A percentile compares a stretch with the other conserved stretches of the same genome.
These are phyloP conservation scores for Phylloscopus whistleri DNA, from an alignment of 2,113 vertebrate species.

Conservation along the genomic window DNA sequence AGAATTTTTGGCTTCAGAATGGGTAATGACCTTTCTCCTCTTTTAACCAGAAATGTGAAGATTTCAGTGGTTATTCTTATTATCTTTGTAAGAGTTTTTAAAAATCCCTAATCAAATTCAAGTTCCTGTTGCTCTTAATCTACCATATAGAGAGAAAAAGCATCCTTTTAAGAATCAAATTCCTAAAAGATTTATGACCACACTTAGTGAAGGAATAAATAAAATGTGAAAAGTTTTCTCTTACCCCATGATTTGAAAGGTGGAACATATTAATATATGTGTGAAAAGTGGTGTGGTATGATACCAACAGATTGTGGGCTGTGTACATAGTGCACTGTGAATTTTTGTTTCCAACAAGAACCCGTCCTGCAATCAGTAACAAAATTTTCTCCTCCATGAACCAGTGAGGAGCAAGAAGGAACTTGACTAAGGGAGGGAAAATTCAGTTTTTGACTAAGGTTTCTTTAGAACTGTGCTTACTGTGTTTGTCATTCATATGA, in stretches of 20 bases:
- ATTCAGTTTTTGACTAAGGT: not conserved
- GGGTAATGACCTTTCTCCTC: not conserved
- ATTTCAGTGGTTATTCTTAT: not conserved
- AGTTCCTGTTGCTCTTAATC: not conserved
- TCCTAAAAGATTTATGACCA: not conserved
- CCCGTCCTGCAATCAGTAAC: fast-evolving
- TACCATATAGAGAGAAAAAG: not conserved
- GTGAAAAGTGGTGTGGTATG: not conserved
- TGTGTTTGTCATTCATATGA: not conserved
- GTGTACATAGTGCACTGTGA: not conserved
- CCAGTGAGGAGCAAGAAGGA: no score
- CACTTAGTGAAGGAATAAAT: not conserved
- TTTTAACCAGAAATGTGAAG: not conserved
- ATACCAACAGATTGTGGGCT: not conserved
- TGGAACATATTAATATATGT: not conserved
- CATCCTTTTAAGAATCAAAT: not conserved
- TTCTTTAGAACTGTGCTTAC: not conserved
- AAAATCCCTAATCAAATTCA: not conserved
- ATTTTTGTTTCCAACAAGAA: not conserved
- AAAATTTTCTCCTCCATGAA: not conserved
- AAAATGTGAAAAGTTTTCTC: not conserved
- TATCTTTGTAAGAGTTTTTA: not conserved
- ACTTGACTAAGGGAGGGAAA: not conserved
- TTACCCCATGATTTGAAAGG: not conserved
- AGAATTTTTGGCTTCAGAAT: not conserved